These are phyloP conservation scores for Bufotes viridis DNA, from an alignment of 2,797 vertebrate species.

Conservation along the genomic window DNA sequence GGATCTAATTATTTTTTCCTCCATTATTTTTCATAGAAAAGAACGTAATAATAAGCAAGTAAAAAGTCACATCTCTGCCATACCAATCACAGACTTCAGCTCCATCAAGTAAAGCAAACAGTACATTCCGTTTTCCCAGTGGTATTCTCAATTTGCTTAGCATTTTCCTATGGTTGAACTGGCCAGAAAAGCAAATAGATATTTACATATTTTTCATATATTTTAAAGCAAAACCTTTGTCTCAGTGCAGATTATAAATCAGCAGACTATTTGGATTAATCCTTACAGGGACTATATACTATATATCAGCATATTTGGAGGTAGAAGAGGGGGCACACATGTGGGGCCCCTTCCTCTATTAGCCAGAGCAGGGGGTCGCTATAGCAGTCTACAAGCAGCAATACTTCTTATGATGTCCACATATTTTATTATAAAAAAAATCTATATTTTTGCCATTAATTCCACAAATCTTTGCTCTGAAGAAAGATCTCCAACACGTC, in stretches of 20 bases:
- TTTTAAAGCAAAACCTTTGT: constrained; percentile 45
- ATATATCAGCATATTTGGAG: neutral
- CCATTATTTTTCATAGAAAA: neutral
- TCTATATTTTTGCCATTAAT: too few relatives aligned
- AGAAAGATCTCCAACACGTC: too few relatives aligned
- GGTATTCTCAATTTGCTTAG: constrained; percentile 49
- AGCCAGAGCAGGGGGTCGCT: too few relatives aligned
- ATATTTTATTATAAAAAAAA: too few relatives aligned
- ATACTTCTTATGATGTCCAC: too few relatives aligned
- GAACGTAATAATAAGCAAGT: neutral
- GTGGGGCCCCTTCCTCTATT: too few relatives aligned
- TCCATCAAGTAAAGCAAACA: constrained; percentile 5
- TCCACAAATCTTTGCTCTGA: too few relatives aligned
- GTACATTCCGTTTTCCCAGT: constrained; percentile 23
- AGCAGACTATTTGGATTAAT: neutral
- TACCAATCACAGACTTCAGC: neutral
- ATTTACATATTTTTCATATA: constrained; percentile 41
- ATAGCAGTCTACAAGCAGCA: too few relatives aligned
- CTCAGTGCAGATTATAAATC: constrained; percentile 7
- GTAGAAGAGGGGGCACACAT: too few relatives aligned
- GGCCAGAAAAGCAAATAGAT: constrained; percentile 43
- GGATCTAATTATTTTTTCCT: neutral
- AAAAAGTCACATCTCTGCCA: neutral
- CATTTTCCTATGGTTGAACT: constrained; percentile 56
- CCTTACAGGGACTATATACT: neutral